Conservation (phyloP, 2,888 invertebrate species). For the Hypercompe scribonia region DNA sequence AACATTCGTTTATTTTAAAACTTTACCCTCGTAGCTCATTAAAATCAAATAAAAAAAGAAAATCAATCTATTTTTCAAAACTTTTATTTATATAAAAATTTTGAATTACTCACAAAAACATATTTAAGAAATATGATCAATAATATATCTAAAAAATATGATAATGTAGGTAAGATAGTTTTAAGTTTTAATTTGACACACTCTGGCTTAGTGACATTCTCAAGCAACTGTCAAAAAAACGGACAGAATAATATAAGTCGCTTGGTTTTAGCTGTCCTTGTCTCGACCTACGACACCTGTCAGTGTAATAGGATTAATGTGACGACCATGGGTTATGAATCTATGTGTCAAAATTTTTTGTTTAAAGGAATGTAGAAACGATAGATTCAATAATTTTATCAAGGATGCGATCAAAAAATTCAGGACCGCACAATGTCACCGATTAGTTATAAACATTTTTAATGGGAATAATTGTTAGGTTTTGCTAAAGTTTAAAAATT, state of each 20-base stretch:
- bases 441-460: constrained; percentile 1
- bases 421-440: constrained; percentile 61
- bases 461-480: neutral
- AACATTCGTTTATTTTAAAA: too few species aligned
- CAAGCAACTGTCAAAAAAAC: neutral
- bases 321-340: constrained; percentile 61
- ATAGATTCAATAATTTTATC: constrained; percentile 55
- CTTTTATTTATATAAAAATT: too few species aligned
- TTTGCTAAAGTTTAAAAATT: constrained; percentile 46
- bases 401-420: constrained; percentile 58
- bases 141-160: too few species aligned
- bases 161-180: too few species aligned
- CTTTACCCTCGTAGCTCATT: too few species aligned
- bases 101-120: too few species aligned
- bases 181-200: neutral
- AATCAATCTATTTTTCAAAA: too few species aligned
- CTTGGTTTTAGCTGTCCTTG: constrained; percentile 49
- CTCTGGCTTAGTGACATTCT: neutral
- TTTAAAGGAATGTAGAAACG: constrained; percentile 52
- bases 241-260: constrained; percentile 55
- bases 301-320: constrained; percentile 76
- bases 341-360: constrained; percentile 54
- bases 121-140: too few species aligned
- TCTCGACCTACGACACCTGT: constrained; percentile 63
- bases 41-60: too few species aligned